phyloP scores from a whole-genome alignment of 2,797 vertebrate genomes.

The Oceanodroma leucorhoa region DNA sequence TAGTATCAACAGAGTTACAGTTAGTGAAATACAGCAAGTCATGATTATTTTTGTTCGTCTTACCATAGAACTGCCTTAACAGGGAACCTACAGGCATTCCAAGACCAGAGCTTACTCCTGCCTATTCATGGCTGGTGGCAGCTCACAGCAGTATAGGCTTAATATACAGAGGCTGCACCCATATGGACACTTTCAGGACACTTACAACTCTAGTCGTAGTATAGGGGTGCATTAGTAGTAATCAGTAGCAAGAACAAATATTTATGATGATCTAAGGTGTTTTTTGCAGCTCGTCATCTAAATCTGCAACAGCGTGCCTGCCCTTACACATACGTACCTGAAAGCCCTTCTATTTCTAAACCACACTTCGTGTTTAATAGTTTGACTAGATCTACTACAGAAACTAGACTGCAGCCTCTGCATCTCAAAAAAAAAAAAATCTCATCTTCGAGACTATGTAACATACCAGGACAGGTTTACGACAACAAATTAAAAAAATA shows the following conservation, averaged over 20 bases:
- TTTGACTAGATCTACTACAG: neutral
- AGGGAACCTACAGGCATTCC: neutral
- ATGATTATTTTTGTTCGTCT: neutral
- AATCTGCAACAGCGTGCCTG: neutral
- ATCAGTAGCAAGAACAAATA: neutral
- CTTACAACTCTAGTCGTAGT: neutral
- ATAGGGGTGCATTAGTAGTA: neutral
- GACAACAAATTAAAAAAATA: neutral
- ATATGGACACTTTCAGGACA: neutral
- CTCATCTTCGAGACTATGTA: neutral
- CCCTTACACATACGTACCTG: neutral
- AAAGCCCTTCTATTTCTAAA: slow-evolving; percentile 1
- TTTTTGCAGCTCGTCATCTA: neutral
- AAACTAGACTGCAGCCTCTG: neutral
- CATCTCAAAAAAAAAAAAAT: neutral
- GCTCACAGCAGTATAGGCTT: neutral
- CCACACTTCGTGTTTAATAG: neutral
- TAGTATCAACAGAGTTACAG: neutral
- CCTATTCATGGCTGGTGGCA: neutral
- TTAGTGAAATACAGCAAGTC: neutral
- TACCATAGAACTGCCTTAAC: neutral
- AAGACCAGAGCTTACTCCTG: neutral
- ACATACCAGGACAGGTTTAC: neutral
- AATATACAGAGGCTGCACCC: neutral
- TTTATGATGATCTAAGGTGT: neutral